A percentile compares a stretch with the other conserved stretches of the same genome.
Evolutionary conservation across 30 jellyfish, hydroid and myxozoan genomes (phyloP).

Genomic region (Aurelia aurita complex sp. Pacific): DNA sequence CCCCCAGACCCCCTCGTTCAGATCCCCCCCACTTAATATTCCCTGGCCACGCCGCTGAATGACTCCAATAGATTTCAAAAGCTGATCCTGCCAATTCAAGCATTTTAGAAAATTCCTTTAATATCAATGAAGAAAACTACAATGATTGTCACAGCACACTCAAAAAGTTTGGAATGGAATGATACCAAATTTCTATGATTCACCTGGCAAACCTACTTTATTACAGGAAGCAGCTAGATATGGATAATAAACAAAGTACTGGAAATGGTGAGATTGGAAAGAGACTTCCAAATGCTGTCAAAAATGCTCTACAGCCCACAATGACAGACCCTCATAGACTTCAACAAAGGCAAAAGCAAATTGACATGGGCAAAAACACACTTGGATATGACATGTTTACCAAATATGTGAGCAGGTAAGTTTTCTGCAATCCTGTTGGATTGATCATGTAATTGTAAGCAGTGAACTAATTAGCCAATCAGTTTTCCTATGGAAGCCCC

Average conservation of each 20-base stretch:
- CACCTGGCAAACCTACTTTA: too few species aligned
- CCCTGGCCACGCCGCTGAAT: too few species aligned
- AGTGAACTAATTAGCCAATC: neutral
- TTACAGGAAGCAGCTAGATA: slow-evolving; percentile 18
- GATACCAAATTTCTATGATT: too few species aligned
- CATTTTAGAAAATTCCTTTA: too few species aligned
- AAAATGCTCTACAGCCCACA: slow-evolving; percentile 39
- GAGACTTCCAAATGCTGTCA: neutral
- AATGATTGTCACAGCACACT: too few species aligned
- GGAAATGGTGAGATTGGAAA: slow-evolving; percentile 3
- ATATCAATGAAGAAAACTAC: too few species aligned
- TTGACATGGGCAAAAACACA: slow-evolving; percentile 96
- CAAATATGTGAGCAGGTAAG: slow-evolving; percentile 74
- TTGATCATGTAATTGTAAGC: neutral
- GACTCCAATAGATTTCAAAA: too few species aligned
- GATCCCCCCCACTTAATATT: too few species aligned
- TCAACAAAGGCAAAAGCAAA: slow-evolving; percentile 79
- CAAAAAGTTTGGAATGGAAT: too few species aligned
- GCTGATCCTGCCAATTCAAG: too few species aligned
- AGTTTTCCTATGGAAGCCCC: too few species aligned
- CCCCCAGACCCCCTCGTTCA: too few species aligned
- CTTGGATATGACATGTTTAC: slow-evolving; percentile 79
- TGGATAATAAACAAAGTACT: neutral
- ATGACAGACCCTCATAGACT: slow-evolving; percentile 76
- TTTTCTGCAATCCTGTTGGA: neutral